These are phyloP conservation scores for Macrosoma leucophasiata DNA, from an alignment of 2,888 invertebrate genomes.

Conservation along the genomic window DNA sequence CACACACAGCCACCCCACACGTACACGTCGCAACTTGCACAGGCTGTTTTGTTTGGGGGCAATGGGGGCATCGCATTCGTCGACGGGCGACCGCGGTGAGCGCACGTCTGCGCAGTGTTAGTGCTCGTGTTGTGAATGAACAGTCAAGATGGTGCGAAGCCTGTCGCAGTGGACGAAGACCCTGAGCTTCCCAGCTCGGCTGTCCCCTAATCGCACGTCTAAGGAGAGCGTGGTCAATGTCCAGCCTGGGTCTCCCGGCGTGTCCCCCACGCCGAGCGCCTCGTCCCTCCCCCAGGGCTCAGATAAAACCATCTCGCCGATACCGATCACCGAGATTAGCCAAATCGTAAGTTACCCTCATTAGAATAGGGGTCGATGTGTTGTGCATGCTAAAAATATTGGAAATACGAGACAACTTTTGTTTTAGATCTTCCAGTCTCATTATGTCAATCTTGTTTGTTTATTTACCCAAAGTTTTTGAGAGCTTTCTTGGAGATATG, in stretches of 20 bases:
- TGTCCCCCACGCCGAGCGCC: slow-evolving; percentile 78
- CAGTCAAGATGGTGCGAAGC: slow-evolving; percentile 87
- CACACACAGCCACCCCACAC: slow-evolving; percentile 30
- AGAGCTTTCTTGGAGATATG: too few species aligned
- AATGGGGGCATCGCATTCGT: slow-evolving; percentile 51
- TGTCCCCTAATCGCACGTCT: slow-evolving; percentile 86
- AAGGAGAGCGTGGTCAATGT: slow-evolving; percentile 81
- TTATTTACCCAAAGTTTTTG: too few species aligned
- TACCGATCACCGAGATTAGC: slow-evolving; percentile 80
- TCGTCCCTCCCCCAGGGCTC: slow-evolving; percentile 76
- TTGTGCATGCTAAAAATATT: too few species aligned
- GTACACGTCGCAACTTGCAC: slow-evolving; percentile 59
- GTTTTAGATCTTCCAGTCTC: too few species aligned
- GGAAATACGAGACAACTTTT: too few species aligned
- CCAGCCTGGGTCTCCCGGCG: slow-evolving; percentile 70
- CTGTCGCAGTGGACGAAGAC: slow-evolving; percentile 94
- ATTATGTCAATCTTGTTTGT: too few species aligned
- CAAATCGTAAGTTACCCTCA: slow-evolving; percentile 76
- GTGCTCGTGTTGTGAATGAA: slow-evolving; percentile 69
- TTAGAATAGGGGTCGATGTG: slow-evolving; percentile 16
- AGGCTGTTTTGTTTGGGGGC: slow-evolving; percentile 46
- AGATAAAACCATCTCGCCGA: slow-evolving; percentile 72
- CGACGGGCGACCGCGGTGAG: slow-evolving; percentile 47
- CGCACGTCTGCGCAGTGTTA: slow-evolving; percentile 46
- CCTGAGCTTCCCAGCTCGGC: slow-evolving; percentile 89